Base-by-base conservation (phyloP, 2,113 vertebrate genomes). In the Cacatua alba region DNA sequence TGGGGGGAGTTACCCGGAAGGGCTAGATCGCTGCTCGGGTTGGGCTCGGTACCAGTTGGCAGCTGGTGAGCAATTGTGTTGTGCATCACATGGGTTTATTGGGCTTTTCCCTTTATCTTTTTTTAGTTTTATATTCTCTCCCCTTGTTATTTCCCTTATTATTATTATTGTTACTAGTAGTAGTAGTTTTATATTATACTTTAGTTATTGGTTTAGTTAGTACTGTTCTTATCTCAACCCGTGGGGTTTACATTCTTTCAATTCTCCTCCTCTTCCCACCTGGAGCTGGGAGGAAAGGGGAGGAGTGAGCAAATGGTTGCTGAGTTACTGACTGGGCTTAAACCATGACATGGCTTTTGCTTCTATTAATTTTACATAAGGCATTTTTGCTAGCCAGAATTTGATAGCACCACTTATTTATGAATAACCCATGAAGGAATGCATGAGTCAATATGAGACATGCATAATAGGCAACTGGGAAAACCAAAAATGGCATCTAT, bases 341-440 rank as follows among this genome's bases (percentile, higher is more conserved):
- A 59, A 59, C 33, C 6, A 10, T 35, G 21, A 59, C 21, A 59
- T 84, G 88, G 46, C 60, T 59, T 93, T 96, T 94, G 62, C 81
- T 95, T 79, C 78, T 82, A 87, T 95, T 92, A 89, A 95, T 95
- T 96, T 95, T 95, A 48, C 62, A 92, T 85, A 37, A 69, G 49
- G 21, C 9, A 2, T 79, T 95, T 94, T 95, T 87, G 69, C 91
- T 87, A 89, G 67, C 62, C 52, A 76, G 77, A 94, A 91, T 92
- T 87, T 95, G 64, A 55, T 68, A 81, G 43, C 65, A 65, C 65
- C 44, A 52, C 24, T 97, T 86, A 85, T 84, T 91, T 89, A 89
- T 95, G 93, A 97, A 85, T 94, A 97, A 94, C 62, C 48, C 70
- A 69, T 94, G 77, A 92, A 94, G 89, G 57, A 95, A 87, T 72